Conservation (phyloP, 2,797 vertebrate genomes). For the Botia almorhae region DNA sequence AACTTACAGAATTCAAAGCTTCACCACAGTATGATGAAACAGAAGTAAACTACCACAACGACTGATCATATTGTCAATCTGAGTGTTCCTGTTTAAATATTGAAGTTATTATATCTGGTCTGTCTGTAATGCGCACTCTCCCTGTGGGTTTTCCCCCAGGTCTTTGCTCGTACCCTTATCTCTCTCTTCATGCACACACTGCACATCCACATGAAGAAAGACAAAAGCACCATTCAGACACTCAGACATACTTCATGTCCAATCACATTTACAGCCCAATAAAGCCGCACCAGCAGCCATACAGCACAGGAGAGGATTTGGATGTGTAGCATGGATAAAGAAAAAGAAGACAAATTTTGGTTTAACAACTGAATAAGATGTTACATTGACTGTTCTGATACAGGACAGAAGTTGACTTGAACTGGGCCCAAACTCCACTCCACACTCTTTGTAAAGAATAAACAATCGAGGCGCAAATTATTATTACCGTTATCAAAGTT, state of each 20-base stretch:
- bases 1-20: slow-evolving; percentile 30
- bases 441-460: no score
- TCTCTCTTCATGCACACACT: neutral
- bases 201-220: slow-evolving; percentile 32
- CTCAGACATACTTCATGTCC: slow-evolving; percentile 40
- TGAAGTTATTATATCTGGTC: neutral
- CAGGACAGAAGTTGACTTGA: no score
- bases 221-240: slow-evolving; percentile 49
- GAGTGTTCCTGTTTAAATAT: neutral
- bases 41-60: neutral
- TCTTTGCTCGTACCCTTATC: neutral
- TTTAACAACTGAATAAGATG: no score
- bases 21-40: neutral
- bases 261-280: slow-evolving; percentile 17
- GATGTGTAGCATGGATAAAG: no score
- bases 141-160: neutral
- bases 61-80: no score
- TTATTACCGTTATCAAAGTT: no score
- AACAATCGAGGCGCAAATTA: no score
- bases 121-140: neutral
- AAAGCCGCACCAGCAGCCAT: slow-evolving; percentile 10
- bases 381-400: no score
- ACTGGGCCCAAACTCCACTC: no score
- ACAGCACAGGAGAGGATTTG: neutral
- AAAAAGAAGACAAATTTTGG: no score